Base-by-base conservation (phyloP, 2,113 vertebrate genomes). In the Rafetus swinhoei region DNA sequence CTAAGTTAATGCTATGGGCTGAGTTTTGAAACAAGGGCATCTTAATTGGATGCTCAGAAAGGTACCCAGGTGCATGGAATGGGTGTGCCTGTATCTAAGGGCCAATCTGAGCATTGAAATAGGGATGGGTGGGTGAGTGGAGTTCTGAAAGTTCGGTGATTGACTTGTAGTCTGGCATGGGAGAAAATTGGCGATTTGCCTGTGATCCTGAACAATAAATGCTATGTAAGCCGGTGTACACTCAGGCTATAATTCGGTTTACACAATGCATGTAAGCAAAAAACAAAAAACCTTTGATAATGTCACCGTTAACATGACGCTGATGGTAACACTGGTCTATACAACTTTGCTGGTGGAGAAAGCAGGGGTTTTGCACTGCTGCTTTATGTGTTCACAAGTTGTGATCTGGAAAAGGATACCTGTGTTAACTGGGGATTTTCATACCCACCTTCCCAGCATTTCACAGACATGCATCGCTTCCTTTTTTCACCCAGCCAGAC, bases 241-340 rank as follows among this genome's bases (percentile, higher is more conserved):
- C 97, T 97, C 98, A 97, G 97, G 96, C 96, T 96, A 91, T 92
- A 93, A 97, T 98, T 94, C 97, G 97, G 92, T 96, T 14, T 90
- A 98, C 95, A 97, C 96, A 90, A 96, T 90, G 97, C 96, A 98
- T 96, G 94, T 97, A 96, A 97, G 95, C 97, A 96, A 97, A 13
- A 27, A 57, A 8, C 21, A 57, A 97, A 97, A 96, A 96, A 96
- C 96, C 95, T 96, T 95, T 62, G 5, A 95, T 97, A 96, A 95
- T 89, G 93, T 96, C 93, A 97, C 94, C 91, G 18, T 95, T 95
- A 95, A 96, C 95, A 95, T 97, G 97, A 96, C 96, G 88, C 94
- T 39, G 76, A 95, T 72, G 88, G 93, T 97, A 97, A 93, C 90
- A 53, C 88, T 88, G 90, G 94, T 87, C 6, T 69, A 92, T 94